These are phyloP conservation scores for Sciaenops ocellatus DNA, from an alignment of 2,797 vertebrate species.

Conservation along the genomic window DNA sequence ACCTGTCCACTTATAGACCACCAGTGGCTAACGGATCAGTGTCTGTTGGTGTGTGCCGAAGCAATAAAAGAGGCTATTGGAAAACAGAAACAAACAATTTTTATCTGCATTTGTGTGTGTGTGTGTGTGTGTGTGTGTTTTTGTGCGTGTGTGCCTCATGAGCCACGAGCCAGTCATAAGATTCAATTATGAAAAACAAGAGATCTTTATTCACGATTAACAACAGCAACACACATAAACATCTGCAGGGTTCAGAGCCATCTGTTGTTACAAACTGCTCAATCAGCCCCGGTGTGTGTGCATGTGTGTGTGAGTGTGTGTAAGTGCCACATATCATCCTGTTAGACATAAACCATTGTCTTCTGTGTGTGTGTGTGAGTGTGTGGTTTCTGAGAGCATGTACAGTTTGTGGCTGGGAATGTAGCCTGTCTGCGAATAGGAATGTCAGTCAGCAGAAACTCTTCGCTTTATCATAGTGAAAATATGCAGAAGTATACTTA, in stretches of 20 bases:
- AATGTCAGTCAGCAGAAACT: constrained; percentile 67
- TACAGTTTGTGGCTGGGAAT: constrained; percentile 58
- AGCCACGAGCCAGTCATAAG: constrained; percentile 63
- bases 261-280: constrained; percentile 77
- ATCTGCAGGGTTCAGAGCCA: constrained; percentile 78
- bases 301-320: constrained; percentile 13
- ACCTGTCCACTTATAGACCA: constrained; percentile 67
- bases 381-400: constrained; percentile 55
- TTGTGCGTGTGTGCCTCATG: constrained; percentile 42
- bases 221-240: constrained; percentile 72
- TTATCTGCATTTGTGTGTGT: constrained; percentile 1
- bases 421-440: constrained; percentile 53
- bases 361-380: constrained; percentile 34
- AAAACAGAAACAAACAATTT: constrained; percentile 12
- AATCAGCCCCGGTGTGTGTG: constrained; percentile 62
- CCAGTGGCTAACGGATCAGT: constrained; percentile 56
- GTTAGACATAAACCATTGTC: constrained; percentile 65
- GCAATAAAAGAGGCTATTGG: constrained; percentile 3
- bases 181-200: constrained; percentile 79
- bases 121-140: constrained; percentile 10
- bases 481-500: constrained; percentile 31
- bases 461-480: constrained; percentile 45
- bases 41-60: constrained; percentile 31
- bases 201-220: constrained; percentile 78
- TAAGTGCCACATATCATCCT: constrained; percentile 52